These are phyloP conservation scores for Dipodomys ordii DNA, from an alignment of 2,113 vertebrate genomes.

Conservation along the genomic window DNA sequence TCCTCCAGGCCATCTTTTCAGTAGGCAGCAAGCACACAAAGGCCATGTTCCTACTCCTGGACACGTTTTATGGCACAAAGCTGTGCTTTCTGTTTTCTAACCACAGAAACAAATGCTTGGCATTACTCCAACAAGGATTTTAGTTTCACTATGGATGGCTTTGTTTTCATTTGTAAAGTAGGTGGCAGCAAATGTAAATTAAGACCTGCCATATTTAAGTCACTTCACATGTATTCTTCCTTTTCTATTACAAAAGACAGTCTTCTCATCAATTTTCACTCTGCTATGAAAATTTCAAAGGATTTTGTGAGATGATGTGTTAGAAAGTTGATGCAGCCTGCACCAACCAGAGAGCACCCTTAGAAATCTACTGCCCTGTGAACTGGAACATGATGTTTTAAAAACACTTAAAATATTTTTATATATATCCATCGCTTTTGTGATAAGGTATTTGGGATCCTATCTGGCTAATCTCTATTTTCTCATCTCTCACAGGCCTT, in stretches of 20 bases:
- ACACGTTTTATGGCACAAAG: fast-evolving
- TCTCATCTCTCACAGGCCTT: neutral
- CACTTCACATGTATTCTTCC: neutral
- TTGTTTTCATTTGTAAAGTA: neutral
- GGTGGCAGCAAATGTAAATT: neutral
- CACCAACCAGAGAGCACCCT: neutral
- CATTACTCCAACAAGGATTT: neutral
- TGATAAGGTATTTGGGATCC: neutral
- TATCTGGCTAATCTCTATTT: neutral
- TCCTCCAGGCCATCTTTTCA: neutral
- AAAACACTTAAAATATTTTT: too few species aligned
- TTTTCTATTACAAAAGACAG: neutral
- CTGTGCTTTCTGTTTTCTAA: neutral
- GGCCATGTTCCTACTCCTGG: neutral
- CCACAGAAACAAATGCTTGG: neutral
- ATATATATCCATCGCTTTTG: neutral
- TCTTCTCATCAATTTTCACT: neutral
- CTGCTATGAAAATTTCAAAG: neutral
- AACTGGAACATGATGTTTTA: too few species aligned
- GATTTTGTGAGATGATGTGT: neutral
- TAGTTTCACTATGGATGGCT: neutral
- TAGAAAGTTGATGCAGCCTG: neutral
- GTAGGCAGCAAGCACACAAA: neutral
- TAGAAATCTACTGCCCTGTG: neutral
- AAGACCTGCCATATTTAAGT: neutral